Percentiles rank a stretch among this genome's conserved stretches.
Evolutionary conservation across 2,113 vertebrate genomes (phyloP).

Genomic region (Paradisaea rubra): DNA sequence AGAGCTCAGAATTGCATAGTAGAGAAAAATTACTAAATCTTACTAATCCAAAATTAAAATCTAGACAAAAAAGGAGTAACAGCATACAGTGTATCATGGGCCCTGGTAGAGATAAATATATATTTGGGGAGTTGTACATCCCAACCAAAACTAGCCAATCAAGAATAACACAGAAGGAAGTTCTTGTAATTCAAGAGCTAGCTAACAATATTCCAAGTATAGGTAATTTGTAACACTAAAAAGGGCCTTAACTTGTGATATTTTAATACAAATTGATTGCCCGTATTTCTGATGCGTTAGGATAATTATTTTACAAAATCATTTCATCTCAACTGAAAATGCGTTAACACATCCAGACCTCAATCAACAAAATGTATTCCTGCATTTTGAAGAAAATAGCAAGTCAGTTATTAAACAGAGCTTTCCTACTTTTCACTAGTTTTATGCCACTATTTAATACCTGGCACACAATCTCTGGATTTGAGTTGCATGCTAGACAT

Average conservation of each 20-base stretch:
- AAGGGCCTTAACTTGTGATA: background rate
- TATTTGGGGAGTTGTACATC: background rate
- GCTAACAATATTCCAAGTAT: background rate
- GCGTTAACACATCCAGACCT: background rate
- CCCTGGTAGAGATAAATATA: background rate
- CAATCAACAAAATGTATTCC: constrained; percentile 17
- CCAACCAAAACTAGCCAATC: background rate
- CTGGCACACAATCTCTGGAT: background rate
- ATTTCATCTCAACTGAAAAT: constrained; percentile 26
- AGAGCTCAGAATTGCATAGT: background rate
- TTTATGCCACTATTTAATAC: background rate
- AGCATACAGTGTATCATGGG: background rate
- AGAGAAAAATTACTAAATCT: background rate
- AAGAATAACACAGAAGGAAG: background rate
- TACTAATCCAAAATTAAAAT: background rate
- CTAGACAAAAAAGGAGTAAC: background rate
- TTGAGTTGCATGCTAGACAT: background rate
- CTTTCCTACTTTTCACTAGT: background rate
- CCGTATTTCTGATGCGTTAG: background rate
- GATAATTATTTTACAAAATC: constrained; percentile 21
- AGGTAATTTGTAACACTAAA: background rate
- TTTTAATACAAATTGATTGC: constrained; percentile 35
- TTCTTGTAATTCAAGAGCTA: background rate
- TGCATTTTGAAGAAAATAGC: background rate
- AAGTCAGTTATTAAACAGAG: background rate